phyloP scores from a whole-genome alignment of 1,140 invertebrate species.

The Drosophila jambulina region DNA sequence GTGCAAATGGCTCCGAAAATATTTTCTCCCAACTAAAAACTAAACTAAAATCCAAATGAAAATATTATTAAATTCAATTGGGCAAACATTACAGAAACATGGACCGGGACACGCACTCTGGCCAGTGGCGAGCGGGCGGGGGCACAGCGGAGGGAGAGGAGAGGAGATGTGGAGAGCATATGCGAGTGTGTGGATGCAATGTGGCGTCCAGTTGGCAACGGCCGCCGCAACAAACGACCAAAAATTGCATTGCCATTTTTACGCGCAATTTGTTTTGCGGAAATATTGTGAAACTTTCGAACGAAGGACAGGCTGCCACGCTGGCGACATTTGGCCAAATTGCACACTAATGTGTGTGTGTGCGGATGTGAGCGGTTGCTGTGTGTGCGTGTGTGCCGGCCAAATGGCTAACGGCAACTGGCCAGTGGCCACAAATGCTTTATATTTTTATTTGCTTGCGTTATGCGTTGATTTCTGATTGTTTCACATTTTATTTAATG shows the following conservation, averaged over 20 bases:
- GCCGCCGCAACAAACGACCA: slow-evolving; percentile 82
- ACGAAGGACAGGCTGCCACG: slow-evolving; percentile 69
- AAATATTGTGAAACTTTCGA: slow-evolving; percentile 80
- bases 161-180: slow-evolving; percentile 38
- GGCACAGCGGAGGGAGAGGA: background rate
- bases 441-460: slow-evolving; percentile 75
- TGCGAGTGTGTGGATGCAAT: slow-evolving; percentile 78
- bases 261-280: slow-evolving; percentile 83
- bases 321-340: slow-evolving; percentile 83
- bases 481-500: slow-evolving; percentile 82
- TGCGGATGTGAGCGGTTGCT: slow-evolving; percentile 22
- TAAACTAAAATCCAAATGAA: slow-evolving; percentile 83
- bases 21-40: slow-evolving; percentile 65
- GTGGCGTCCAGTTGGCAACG: slow-evolving; percentile 81
- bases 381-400: slow-evolving; percentile 13
- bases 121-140: background rate
- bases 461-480: slow-evolving; percentile 81
- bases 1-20: slow-evolving; percentile 64
- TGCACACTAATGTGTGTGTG: slow-evolving; percentile 71
- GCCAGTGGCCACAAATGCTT: slow-evolving; percentile 76
- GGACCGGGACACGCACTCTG: slow-evolving; percentile 32
- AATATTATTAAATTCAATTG: slow-evolving; percentile 84
- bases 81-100: slow-evolving; percentile 81
- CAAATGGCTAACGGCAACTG: slow-evolving; percentile 72
- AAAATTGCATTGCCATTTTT: slow-evolving; percentile 83